A percentile compares a stretch with the other conserved stretches of the same genome.
Evolutionary conservation across 1,140 invertebrate genomes (phyloP).

Genomic region (Ceratina australensis): DNA sequence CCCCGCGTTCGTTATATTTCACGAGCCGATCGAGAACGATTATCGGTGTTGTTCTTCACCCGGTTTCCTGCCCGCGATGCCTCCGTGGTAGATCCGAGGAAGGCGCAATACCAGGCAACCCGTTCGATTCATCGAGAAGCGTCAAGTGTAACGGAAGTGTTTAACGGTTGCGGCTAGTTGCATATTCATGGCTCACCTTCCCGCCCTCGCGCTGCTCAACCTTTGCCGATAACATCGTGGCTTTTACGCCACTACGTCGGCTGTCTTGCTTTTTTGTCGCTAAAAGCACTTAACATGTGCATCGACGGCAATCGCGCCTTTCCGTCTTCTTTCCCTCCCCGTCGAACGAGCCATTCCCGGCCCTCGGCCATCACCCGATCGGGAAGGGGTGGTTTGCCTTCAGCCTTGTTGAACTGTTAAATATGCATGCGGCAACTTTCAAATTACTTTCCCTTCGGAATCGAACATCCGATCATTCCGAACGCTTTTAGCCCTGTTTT

Average conservation of each 20-base stretch:
- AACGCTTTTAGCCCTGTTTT: neutral
- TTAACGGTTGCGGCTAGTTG: slow-evolving; percentile 66
- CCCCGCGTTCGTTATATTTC: neutral
- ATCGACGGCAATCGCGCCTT: slow-evolving; percentile 56
- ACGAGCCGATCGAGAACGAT: neutral
- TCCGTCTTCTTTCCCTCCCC: slow-evolving; percentile 38
- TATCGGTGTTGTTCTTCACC: neutral
- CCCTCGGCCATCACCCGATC: neutral
- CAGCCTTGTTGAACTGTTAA: slow-evolving; percentile 43
- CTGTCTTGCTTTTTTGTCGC: slow-evolving; percentile 59
- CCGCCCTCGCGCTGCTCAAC: slow-evolving; percentile 57
- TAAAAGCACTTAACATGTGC: slow-evolving; percentile 62
- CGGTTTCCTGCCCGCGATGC: slow-evolving; percentile 15
- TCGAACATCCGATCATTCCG: slow-evolving; percentile 3
- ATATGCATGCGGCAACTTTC: slow-evolving; percentile 34
- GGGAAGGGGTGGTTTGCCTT: neutral
- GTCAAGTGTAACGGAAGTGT: slow-evolving; percentile 64
- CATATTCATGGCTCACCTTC: slow-evolving; percentile 66
- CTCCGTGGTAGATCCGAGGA: neutral
- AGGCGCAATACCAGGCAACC: slow-evolving; percentile 1
- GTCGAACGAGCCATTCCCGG: slow-evolving; percentile 34
- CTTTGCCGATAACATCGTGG: slow-evolving; percentile 61
- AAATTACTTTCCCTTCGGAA: neutral
- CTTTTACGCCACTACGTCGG: slow-evolving; percentile 49
- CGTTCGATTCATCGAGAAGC: slow-evolving; percentile 57